phyloP scores from a whole-genome alignment of 2,113 vertebrate species.

The Alethe castanea region DNA sequence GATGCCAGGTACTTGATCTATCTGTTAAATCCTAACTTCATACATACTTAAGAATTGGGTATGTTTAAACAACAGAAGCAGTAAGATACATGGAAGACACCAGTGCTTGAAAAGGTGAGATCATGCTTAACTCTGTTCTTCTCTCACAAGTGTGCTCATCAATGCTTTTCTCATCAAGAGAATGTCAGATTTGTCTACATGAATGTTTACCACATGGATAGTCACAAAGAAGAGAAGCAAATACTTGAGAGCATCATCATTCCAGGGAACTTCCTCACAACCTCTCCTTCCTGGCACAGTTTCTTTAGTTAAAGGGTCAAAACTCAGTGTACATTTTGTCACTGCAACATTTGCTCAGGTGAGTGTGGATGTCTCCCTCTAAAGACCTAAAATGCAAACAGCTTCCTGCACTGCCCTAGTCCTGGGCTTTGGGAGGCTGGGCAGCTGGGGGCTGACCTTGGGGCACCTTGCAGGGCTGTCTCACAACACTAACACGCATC shows the following conservation, averaged over 20 bases:
- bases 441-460: slow-evolving; percentile 3
- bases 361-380: background rate
- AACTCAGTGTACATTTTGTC: background rate
- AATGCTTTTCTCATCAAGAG: background rate
- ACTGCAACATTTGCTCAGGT: background rate
- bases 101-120: background rate
- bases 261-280: background rate
- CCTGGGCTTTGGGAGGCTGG: background rate
- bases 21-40: background rate
- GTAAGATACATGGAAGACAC: background rate
- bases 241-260: background rate
- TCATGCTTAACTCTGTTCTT: background rate
- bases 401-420: background rate
- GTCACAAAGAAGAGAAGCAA: background rate
- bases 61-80: background rate
- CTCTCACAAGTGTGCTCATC: background rate
- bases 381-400: background rate
- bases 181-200: background rate
- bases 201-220: background rate
- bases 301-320: background rate
- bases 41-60: background rate
- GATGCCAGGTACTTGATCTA: slow-evolving; percentile 16
- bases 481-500: background rate
- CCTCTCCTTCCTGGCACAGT: background rate
- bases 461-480: background rate